phyloP scores from a whole-genome alignment of 2,797 vertebrate genomes.

The Crax fasciolata region DNA sequence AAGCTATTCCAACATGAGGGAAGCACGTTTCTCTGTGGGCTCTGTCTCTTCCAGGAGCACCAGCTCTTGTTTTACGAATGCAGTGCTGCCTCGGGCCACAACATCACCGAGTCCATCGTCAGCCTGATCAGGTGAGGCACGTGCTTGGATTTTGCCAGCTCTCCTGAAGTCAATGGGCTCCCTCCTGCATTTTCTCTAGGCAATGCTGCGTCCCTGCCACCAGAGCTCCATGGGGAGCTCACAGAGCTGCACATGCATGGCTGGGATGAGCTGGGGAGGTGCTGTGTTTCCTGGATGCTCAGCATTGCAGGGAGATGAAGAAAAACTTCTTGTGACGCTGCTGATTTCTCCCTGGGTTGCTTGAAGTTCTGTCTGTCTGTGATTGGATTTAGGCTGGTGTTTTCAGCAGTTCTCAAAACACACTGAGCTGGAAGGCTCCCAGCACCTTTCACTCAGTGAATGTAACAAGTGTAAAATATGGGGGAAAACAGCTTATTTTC shows the following conservation, averaged over 20 bases:
- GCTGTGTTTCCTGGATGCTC: not conserved
- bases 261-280: not conserved
- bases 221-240: not conserved
- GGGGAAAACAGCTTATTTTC: not conserved
- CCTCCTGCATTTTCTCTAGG: not conserved
- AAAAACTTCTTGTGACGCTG: not conserved
- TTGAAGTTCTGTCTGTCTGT: not conserved
- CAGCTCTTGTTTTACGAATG: slow-evolving; percentile 91
- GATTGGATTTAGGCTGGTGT: not conserved
- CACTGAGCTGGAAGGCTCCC: accelerated
- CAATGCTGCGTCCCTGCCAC: not conserved
- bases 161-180: not conserved
- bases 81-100: slow-evolving; percentile 92
- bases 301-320: not conserved
- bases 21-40: not conserved
- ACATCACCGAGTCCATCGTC: slow-evolving; percentile 87
- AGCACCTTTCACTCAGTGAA: not conserved
- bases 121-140: slow-evolving; percentile 88
- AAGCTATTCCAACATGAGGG: not conserved
- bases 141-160: not conserved
- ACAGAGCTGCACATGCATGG: accelerated
- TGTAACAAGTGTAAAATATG: not conserved
- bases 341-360: not conserved
- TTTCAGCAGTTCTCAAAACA: not conserved
- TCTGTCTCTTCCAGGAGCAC: slow-evolving; percentile 85